Conservation (phyloP, 1,140 invertebrate genomes). For the Hermatobates lingyangjiaoensis region DNA sequence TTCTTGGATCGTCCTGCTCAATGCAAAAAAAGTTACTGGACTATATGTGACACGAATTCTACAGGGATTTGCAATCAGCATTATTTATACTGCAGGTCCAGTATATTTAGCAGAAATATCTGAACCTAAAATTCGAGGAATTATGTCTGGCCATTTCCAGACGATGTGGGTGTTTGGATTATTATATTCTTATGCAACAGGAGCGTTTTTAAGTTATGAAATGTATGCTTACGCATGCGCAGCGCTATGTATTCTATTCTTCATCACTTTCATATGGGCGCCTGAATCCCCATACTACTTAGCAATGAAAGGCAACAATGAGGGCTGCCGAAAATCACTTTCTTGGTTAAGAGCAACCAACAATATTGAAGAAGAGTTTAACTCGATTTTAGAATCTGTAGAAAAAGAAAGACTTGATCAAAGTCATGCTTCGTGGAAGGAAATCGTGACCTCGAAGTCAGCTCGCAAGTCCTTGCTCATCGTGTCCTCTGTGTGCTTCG, state of each 20-base stretch:
- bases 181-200: slow-evolving; percentile 51
- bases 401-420: too few species aligned
- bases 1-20: slow-evolving; percentile 39
- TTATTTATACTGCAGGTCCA: slow-evolving; percentile 53
- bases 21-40: slow-evolving; percentile 27
- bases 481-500: slow-evolving; percentile 5
- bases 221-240: slow-evolving; percentile 40
- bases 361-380: slow-evolving; percentile 12
- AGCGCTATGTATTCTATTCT: not conserved
- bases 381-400: slow-evolving; percentile 9
- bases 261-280: slow-evolving; percentile 36
- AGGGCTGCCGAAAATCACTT: slow-evolving; percentile 10
- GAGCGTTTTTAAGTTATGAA: slow-evolving; percentile 47
- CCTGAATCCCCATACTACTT: slow-evolving; percentile 65
- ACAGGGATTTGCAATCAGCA: slow-evolving; percentile 45
- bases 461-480: slow-evolving; percentile 11
- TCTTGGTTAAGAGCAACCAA: slow-evolving; percentile 12
- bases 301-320: slow-evolving; percentile 21
- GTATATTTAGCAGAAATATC: slow-evolving; percentile 74
- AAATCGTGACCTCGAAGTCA: slow-evolving; percentile 6
- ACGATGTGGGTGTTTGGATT: slow-evolving; percentile 60
- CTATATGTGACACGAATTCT: slow-evolving; percentile 24
- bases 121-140: slow-evolving; percentile 17
- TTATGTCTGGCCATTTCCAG: slow-evolving; percentile 54
- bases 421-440: slow-evolving; percentile 11